Evolutionary conservation across 2,113 vertebrate genomes (phyloP), one percentile per base, ranked within the genome.

Genomic region (Smithornis capensis): DNA sequence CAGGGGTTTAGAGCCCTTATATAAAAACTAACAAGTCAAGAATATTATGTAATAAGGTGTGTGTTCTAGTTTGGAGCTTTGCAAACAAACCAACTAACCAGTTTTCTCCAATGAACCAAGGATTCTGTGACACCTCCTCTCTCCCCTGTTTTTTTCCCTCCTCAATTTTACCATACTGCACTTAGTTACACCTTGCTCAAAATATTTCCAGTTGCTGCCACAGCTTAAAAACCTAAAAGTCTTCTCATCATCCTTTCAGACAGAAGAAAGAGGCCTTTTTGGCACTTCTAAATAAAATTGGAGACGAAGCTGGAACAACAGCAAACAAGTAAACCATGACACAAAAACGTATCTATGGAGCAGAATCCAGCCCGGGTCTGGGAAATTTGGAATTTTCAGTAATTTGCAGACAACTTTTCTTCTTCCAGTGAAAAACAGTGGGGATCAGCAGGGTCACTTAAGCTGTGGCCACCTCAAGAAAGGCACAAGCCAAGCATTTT

Each of bases 261-360:
- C 65, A 86, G 85, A 81, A 96, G 44, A 96, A 95, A 90, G 56
- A 68, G 18, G 23, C 11, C 23, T 80, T 83, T 83, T 47, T 93
- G 90, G 90, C 92, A 96, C 79, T 95, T 96, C 33, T 71, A 93
- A 80, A 57, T 77, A 94, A 92, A 90, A 89, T 0, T 9, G 17
- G 90, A 95, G 49, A 88, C 71, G 42, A 83, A 93, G 64, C 2
- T 50, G 44, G 63, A 93, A 86, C 79, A 89, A 81, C 19, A 53
- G 52, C 87, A 88, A 81, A 63, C 49, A 78, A 90, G 33, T 16
- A 83, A 88, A 87, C 17, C 50, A 8, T 12, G 44, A 86, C 69
- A 80, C 79, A 83, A 68, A 53, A 90, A 67, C 5, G 3, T 28
- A 63, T 71, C 83, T 74, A 67, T 64, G 60, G 60, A 35, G 86